Conservation (phyloP, 2,113 vertebrate genomes). For the Phrynosoma platyrhinos region DNA sequence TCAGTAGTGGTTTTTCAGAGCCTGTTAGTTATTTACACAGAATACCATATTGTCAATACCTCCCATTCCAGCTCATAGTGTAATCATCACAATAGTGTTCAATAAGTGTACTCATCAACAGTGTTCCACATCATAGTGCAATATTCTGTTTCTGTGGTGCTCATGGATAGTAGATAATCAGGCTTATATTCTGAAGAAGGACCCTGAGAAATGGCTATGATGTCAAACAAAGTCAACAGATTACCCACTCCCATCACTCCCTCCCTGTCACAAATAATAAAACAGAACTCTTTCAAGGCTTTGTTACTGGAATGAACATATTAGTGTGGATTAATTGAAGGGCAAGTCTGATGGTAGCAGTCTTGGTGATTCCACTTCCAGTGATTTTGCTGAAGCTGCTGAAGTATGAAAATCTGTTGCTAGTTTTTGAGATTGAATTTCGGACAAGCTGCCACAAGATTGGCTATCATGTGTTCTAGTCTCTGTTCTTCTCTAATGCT, state of each 20-base stretch:
- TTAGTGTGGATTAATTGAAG: neutral
- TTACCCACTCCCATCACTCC: neutral
- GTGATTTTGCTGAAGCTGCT: neutral
- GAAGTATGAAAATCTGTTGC: neutral
- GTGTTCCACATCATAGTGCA: neutral
- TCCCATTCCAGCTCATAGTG: neutral
- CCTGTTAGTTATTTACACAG: neutral
- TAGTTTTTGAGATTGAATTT: neutral
- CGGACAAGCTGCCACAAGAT: neutral
- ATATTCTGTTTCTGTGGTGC: neutral
- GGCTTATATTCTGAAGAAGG: neutral
- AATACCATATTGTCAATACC: neutral
- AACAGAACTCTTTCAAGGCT: neutral
- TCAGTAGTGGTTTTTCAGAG: neutral
- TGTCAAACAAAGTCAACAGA: neutral
- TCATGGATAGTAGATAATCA: neutral
- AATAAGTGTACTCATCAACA: no score
- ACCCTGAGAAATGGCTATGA: neutral
- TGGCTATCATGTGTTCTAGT: neutral
- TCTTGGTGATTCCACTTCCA: neutral
- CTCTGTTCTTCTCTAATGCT: neutral
- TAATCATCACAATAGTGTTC: no score
- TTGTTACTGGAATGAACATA: neutral
- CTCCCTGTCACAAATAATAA: neutral
- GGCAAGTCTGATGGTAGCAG: neutral